phyloP scores from a whole-genome alignment of 2,888 invertebrate genomes.

The Diabrotica balteata region DNA sequence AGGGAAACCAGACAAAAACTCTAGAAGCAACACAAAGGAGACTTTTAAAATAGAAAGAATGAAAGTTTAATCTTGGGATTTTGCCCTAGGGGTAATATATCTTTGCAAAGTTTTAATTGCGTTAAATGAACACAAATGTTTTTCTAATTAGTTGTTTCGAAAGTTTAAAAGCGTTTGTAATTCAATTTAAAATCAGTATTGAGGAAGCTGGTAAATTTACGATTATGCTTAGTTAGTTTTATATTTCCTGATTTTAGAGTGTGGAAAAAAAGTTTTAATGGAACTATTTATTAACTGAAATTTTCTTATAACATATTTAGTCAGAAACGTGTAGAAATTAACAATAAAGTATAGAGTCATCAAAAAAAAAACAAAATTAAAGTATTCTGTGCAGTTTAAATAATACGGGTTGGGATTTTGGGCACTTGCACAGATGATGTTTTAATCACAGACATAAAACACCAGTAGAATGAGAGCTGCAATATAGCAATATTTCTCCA shows the following conservation, averaged over 20 bases:
- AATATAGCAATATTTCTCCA: too few relatives aligned
- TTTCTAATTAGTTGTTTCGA: constrained; percentile 20
- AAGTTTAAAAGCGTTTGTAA: constrained; percentile 14
- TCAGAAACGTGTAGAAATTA: too few relatives aligned
- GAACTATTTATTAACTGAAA: too few relatives aligned
- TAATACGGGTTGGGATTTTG: too few relatives aligned
- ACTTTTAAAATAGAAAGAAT: constrained; percentile 21
- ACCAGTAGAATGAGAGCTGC: too few relatives aligned
- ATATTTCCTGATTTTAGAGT: not conserved
- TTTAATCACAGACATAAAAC: too few relatives aligned
- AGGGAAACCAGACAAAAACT: constrained; percentile 2
- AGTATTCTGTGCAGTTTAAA: too few relatives aligned
- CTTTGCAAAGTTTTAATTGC: constrained; percentile 22
- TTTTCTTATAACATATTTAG: too few relatives aligned
- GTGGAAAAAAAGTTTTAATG: too few relatives aligned
- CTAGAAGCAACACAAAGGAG: constrained; percentile 6
- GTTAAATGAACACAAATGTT: constrained; percentile 28
- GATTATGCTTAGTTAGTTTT: not conserved
- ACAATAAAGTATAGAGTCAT: too few relatives aligned
- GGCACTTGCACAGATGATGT: too few relatives aligned
- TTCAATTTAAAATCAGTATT: constrained; percentile 10
- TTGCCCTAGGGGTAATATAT: constrained; percentile 16
- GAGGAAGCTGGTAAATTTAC: constrained; percentile 3
- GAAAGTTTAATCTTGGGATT: constrained; percentile 20
- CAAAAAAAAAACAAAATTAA: too few relatives aligned